These are phyloP conservation scores for Chaenodraco wilsoni DNA, from an alignment of 2,797 vertebrate genomes.

Conservation along the genomic window DNA sequence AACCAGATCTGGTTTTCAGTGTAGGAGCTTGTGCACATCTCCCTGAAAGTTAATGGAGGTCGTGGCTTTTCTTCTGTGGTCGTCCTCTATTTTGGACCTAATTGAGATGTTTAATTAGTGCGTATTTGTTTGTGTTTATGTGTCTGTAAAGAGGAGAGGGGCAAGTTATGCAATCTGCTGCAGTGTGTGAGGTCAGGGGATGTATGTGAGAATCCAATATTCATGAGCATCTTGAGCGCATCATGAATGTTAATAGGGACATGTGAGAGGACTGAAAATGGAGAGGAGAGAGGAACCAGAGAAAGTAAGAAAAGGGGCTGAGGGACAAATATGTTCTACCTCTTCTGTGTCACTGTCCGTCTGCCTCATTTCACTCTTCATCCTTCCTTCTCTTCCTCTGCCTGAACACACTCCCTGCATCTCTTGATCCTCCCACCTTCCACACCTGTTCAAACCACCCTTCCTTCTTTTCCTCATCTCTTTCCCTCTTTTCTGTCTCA, in stretches of 20 bases:
- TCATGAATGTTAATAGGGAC: slow-evolving; percentile 70
- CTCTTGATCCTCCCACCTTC: slow-evolving; percentile 18
- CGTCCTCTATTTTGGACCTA: slow-evolving; percentile 2
- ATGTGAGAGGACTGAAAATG: slow-evolving; percentile 49
- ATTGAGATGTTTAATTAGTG: neutral
- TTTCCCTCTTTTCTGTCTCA: slow-evolving; percentile 19
- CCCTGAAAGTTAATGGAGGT: neutral
- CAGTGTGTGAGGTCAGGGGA: slow-evolving; percentile 61
- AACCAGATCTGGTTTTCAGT: too few relatives aligned
- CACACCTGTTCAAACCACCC: slow-evolving; percentile 39
- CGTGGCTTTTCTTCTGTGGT: neutral
- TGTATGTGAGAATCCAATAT: slow-evolving; percentile 52
- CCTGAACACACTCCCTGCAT: neutral
- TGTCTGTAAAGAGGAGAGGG: slow-evolving; percentile 9
- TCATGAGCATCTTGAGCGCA: slow-evolving; percentile 60
- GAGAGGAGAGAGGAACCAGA: slow-evolving; percentile 12
- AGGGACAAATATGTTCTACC: slow-evolving; percentile 17
- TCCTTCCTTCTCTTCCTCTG: neutral
- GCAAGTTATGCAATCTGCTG: slow-evolving; percentile 66
- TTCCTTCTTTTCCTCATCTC: neutral
- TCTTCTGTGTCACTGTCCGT: slow-evolving; percentile 14
- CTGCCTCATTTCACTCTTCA: neutral
- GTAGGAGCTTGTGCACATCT: too few relatives aligned
- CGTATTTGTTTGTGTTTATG: slow-evolving; percentile 1
- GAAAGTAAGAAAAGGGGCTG: slow-evolving; percentile 8